Base-by-base conservation (phyloP, 1,140 invertebrate genomes). In the Drosophila pseudoobscura region DNA sequence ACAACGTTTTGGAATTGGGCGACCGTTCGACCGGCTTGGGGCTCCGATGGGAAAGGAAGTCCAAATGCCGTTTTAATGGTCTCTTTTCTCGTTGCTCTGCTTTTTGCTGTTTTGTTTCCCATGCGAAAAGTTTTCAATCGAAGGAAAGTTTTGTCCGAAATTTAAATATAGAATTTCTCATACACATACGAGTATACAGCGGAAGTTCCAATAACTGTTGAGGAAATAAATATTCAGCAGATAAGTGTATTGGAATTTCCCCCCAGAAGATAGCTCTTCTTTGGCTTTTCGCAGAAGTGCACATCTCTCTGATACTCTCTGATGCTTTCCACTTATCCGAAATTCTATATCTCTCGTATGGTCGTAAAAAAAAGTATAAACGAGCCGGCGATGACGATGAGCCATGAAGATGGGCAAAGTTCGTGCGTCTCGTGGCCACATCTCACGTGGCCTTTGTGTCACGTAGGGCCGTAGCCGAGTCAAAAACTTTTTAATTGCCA, bases 401-500 rank as follows among this genome's bases (percentile, higher is more conserved):
- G n/a, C 17, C 50, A 17, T 53, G 17, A 49, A 43, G 49, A 31
- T 17, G 50, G 31, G 50, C 51, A 46, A 69, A 69, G 57, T 66
- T 73, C 57, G 57, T 65, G 55, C 52, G 45, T 26, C 20, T 41
- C 49, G 60, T 9, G 47, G 57, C 43, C 60, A 53, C 64, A 75
- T 66, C 85, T 80, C 72, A 84, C 49, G 60, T 9, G 15, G 15
- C 80, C 80, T 84, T 85, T 84, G 76, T 71, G 46, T 65, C 58
- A 75, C 72, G 57, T 63, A 62, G 62, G 55, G 61, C 59, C 56
- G 59, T 60, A 46, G 71, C 46, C 43, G 43, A 77, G 60, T 60
- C 75, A 75, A 80, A 39, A 80, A 80, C 66, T 84, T 85, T 84
- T 84, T 85, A 84, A 85, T 84, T 80, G 76, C 59, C 69, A 49